Base-by-base conservation (phyloP, 2,888 invertebrate species). In the Spatulosminthurus flaviceps region DNA sequence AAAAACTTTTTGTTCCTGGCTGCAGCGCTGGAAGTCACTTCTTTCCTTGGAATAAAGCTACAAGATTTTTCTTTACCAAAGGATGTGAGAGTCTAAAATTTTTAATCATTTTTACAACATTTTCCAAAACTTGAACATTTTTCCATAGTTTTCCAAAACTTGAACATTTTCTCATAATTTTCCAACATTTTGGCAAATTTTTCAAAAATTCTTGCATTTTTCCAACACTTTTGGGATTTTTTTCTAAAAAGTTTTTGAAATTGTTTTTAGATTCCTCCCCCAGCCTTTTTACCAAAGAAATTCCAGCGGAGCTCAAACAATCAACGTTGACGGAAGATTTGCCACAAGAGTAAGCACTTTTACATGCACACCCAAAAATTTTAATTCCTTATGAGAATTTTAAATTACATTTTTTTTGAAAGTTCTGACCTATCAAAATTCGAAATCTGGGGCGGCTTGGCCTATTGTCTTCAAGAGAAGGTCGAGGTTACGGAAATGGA, bases 41-140 rank as follows among this genome's bases (percentile, higher is more conserved):
- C 19, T 41, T 76, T 42, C 66, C 24, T 16, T 69, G 66, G 43
- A n/a, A 51, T 11, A 67, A 42, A 21, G n/a, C 76, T n/a, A 13
- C 5, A 4, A 1, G 34, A 43, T 76, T 24, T 67, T 28, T 43
- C n/a, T 76, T 76, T 21, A 76, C 34, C 22, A 42, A 76, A 43
- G 76, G 76, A 24, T 67, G 76, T 76, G 21, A 76, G 75, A 22
- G 1, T 22, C 22, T 64, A 21, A 7, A 21, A 13, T 61, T 61
- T 19, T n/a, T n/a, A n/a, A n/a, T n/a, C n/a, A n/a, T n/a, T n/a
- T n/a, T n/a, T n/a, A n/a, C n/a, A n/a, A n/a, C n/a, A n/a, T n/a
- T n/a, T 22, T 13, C 19, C 5, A 61, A 41, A 41, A 7, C 41
- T 41, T 41, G 41, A 9, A 9, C 13, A 41, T 41, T 9, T 9